Conservation (phyloP, 1,140 invertebrate genomes). For the Heliconius eleuchia region DNA sequence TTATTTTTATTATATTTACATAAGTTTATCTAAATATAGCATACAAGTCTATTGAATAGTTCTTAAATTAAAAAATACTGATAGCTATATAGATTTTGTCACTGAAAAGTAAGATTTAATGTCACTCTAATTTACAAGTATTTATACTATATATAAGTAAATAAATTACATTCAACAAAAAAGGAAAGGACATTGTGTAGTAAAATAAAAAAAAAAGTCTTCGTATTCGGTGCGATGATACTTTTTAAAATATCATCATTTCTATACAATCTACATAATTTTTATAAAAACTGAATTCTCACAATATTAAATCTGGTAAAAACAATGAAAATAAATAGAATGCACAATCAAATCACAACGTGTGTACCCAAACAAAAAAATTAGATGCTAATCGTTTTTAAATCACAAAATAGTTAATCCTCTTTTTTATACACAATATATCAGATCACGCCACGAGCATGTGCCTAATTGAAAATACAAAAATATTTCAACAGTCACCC, state of each 20-base stretch:
- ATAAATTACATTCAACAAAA: neutral
- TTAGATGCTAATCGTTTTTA: too few species aligned
- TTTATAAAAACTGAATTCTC: neutral
- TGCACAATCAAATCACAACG: neutral
- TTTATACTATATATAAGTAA: neutral
- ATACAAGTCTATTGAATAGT: neutral
- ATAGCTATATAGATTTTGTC: neutral
- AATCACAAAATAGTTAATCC: too few species aligned
- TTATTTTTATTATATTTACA: conserved; percentile 30
- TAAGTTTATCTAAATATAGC: neutral
- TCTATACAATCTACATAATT: neutral
- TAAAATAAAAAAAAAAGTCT: neutral
- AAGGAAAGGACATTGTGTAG: neutral
- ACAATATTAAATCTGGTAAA: neutral
- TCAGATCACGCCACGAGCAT: too few species aligned
- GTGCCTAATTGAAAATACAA: too few species aligned
- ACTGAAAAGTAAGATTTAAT: neutral
- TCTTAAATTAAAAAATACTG: neutral
- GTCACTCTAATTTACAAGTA: neutral
- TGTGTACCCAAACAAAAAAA: too few species aligned
- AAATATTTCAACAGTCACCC: too few species aligned
- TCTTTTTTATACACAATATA: too few species aligned
- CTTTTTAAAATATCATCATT: neutral
- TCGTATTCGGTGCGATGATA: neutral
- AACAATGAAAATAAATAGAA: neutral